Percentiles rank a stretch among this genome's conserved stretches.
Evolutionary conservation across 2,888 invertebrate genomes (phyloP).

Genomic region (Imbricaverruca yamaguchii): DNA sequence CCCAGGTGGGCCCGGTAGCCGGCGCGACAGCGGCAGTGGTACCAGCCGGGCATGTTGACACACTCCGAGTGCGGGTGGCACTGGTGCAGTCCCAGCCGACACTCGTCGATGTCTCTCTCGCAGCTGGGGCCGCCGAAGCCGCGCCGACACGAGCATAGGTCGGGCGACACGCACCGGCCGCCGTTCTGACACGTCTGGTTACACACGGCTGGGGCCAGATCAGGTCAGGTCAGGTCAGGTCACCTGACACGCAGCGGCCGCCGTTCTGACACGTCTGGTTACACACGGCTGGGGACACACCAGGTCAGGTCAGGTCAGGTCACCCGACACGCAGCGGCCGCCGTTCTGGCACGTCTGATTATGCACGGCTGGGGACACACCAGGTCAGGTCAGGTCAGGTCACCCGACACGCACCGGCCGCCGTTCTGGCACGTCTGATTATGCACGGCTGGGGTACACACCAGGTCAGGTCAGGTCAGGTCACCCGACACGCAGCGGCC

Average conservation of each 20-base stretch:
- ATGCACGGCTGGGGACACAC: no score
- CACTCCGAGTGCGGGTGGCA: constrained; percentile 70
- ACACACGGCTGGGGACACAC: constrained; percentile 58
- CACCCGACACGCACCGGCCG: no score
- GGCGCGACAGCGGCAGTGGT: constrained; percentile 73
- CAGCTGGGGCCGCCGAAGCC: constrained; percentile 76
- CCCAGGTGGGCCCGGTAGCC: constrained; percentile 54
- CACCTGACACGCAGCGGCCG: constrained; percentile 53
- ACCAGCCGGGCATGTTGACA: constrained; percentile 77
- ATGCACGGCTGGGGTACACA: no score
- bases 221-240: neutral
- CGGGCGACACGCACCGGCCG: constrained; percentile 68
- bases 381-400: no score
- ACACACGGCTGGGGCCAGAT: constrained; percentile 58
- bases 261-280: constrained; percentile 73
- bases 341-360: no score
- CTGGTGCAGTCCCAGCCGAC: constrained; percentile 56
- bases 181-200: constrained; percentile 73
- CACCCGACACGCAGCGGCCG: no score
- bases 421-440: no score
- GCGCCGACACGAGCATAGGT: constrained; percentile 66
- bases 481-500: constrained; percentile 53
- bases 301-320: neutral
- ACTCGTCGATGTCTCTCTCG: constrained; percentile 81
- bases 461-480: no score